These are phyloP conservation scores for Aurelia sp. DNA, from an alignment of 30 jellyfish, hydroid and myxozoan genomes.

Conservation along the genomic window DNA sequence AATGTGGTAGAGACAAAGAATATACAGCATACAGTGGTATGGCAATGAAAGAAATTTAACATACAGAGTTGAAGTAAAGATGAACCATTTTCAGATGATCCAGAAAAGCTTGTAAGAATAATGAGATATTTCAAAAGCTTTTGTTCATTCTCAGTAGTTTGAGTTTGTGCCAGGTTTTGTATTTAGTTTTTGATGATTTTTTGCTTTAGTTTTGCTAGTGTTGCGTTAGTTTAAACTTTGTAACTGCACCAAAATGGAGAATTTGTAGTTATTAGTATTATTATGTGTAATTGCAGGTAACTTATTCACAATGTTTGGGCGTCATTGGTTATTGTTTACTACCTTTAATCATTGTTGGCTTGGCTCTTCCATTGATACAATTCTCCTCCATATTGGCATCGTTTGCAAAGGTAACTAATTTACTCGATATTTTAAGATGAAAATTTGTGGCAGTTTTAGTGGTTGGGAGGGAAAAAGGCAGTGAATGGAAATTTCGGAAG, in stretches of 20 bases:
- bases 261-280: neutral
- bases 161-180: neutral
- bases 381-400: constrained; percentile 51
- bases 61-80: no score
- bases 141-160: no score
- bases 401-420: constrained; percentile 61
- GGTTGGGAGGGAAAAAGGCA: no score
- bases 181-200: neutral
- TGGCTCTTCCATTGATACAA: constrained; percentile 83
- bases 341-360: constrained; percentile 88
- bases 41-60: no score
- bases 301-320: constrained; percentile 97
- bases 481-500: no score
- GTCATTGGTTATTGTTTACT: constrained; percentile 94
- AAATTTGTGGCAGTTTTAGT: no score
- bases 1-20: no score
- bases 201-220: neutral
- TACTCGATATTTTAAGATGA: no score
- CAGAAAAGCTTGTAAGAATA: no score
- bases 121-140: no score
- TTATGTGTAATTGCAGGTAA: constrained; percentile 61
- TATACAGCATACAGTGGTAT: no score
- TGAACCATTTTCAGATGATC: no score
- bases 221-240: neutral
- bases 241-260: neutral